phyloP scores from a whole-genome alignment of 2,888 invertebrate species.

The Dasypolia templi region DNA sequence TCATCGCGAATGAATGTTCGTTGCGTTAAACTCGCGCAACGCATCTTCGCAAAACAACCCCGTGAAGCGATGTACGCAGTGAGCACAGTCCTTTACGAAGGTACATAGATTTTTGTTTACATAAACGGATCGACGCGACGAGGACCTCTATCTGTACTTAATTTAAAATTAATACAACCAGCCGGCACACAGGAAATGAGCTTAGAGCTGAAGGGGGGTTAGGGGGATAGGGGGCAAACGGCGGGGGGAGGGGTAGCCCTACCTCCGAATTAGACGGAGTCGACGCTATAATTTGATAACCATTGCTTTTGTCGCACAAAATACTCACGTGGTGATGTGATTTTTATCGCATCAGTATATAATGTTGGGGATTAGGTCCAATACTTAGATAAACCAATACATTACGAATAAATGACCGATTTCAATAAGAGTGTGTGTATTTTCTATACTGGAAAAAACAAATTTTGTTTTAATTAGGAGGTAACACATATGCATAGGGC shows the following conservation, averaged over 20 bases:
- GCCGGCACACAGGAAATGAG: conserved; percentile 93
- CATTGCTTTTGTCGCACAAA: conserved; percentile 64
- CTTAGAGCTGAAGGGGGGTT: conserved; percentile 87
- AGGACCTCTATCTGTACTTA: conserved; percentile 77
- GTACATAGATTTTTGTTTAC: conserved; percentile 70
- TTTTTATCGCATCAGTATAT: neutral
- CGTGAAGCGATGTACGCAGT: neutral
- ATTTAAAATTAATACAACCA: conserved; percentile 94
- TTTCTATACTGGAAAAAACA: neutral
- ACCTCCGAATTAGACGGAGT: conserved; percentile 82
- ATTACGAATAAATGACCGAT: neutral
- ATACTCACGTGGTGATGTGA: conserved; percentile 13
- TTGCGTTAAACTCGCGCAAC: neutral
- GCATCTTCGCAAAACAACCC: neutral
- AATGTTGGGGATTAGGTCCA: neutral
- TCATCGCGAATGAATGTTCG: neutral
- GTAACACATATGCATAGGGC: neutral
- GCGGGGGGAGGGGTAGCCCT: conserved; percentile 62
- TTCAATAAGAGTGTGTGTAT: neutral
- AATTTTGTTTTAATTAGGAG: neutral
- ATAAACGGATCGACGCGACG: conserved; percentile 54
- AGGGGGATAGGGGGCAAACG: conserved; percentile 54
- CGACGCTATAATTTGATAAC: conserved; percentile 78
- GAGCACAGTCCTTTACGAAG: conserved; percentile 11
- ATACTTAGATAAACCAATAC: neutral